Percentiles rank a stretch among this genome's conserved stretches.
Conservation (phyloP, 2,113 vertebrate genomes). For the Pluvianellus socialis region DNA sequence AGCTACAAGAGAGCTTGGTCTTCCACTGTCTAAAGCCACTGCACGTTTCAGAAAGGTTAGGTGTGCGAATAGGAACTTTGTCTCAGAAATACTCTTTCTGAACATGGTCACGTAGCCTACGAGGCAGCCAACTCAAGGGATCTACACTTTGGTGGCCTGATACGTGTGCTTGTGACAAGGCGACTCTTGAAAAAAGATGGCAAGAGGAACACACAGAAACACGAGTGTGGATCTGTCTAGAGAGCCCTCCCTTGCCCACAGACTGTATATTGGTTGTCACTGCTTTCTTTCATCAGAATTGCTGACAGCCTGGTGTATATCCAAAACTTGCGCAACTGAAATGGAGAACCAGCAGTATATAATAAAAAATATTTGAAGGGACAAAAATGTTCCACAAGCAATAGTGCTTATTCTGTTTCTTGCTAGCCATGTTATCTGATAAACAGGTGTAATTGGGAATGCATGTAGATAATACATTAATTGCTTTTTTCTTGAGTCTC, state of each 20-base stretch:
- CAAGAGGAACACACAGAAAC: background rate
- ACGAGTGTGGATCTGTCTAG: background rate
- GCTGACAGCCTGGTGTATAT: background rate
- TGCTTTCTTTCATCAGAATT: background rate
- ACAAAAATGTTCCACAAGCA: background rate
- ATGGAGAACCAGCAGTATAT: background rate
- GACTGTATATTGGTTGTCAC: background rate
- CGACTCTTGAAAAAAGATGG: background rate
- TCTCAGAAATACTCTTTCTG: background rate
- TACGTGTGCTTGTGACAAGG: background rate
- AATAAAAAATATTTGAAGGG: background rate
- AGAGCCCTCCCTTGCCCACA: background rate
- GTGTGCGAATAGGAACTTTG: background rate
- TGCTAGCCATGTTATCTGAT: background rate
- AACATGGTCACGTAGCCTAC: background rate
- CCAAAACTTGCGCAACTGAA: background rate
- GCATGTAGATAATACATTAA: background rate
- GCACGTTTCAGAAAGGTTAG: background rate
- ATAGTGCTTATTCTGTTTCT: background rate
- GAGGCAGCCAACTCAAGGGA: background rate
- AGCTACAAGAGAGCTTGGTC: background rate
- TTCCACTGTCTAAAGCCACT: background rate
- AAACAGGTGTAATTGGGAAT: background rate
- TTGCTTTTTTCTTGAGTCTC: background rate
- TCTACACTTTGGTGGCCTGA: background rate